These are phyloP conservation scores for Cryptotis parvus DNA, from an alignment of 2,113 vertebrate species.

Conservation along the genomic window DNA sequence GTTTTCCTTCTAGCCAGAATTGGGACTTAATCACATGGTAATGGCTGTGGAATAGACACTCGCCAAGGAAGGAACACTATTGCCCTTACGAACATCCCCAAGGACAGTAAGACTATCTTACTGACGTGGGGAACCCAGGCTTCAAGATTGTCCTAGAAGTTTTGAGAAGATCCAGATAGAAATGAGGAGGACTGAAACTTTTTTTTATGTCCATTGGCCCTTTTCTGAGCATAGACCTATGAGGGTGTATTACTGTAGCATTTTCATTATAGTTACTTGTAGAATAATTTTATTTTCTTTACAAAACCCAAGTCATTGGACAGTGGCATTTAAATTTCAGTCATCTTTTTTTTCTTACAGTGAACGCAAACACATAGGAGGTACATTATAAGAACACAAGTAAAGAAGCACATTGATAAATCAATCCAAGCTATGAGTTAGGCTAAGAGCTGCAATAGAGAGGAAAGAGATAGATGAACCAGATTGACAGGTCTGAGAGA, in stretches of 20 bases:
- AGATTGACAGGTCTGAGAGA: neutral
- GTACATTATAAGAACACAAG: conserved; percentile 2
- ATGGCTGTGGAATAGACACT: neutral
- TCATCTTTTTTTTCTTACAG: neutral
- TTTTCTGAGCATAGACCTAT: neutral
- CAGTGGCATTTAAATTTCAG: neutral
- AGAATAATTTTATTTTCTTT: neutral
- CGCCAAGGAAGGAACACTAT: neutral
- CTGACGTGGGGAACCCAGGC: neutral
- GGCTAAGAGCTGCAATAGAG: neutral
- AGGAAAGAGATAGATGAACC: neutral
- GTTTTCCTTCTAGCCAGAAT: conserved; percentile 59
- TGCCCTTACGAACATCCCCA: neutral
- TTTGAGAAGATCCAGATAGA: neutral
- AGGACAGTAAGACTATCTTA: neutral
- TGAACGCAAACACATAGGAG: neutral
- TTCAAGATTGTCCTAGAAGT: neutral
- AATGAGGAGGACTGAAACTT: neutral
- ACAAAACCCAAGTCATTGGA: neutral
- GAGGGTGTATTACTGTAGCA: neutral
- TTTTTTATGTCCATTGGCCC: neutral
- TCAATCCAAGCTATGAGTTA: neutral
- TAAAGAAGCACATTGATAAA: neutral
- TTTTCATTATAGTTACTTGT: neutral
- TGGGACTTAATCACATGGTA: conserved; percentile 7